Percentiles rank a stretch among this genome's conserved stretches.
Conservation (phyloP, 1,140 invertebrate genomes). For the Manduca sexta region DNA sequence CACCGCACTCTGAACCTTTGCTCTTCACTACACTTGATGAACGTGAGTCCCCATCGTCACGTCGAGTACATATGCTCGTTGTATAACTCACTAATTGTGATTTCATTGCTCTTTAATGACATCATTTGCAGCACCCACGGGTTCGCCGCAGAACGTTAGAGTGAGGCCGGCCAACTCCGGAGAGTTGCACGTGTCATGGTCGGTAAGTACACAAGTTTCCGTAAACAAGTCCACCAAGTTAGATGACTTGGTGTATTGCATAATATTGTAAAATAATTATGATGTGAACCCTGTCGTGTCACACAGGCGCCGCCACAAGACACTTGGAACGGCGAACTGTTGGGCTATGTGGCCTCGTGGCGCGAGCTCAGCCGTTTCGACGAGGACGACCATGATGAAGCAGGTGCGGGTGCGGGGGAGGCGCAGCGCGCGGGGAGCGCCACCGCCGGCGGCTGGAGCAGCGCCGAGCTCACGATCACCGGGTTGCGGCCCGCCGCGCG, state of each 20-base stretch:
- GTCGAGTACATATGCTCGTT: too few species aligned
- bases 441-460: conserved; percentile 78
- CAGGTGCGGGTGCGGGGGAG: conserved; percentile 16
- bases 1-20: conserved; percentile 78
- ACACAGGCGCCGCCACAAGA: conserved; percentile 76
- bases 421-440: conserved; percentile 37
- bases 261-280: neutral
- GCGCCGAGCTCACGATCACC: conserved; percentile 77
- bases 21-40: conserved; percentile 84
- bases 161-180: conserved; percentile 80
- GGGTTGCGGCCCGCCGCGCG: conserved; percentile 85
- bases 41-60: conserved; percentile 53
- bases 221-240: too few species aligned
- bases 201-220: conserved; percentile 60
- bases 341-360: conserved; percentile 81
- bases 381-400: conserved; percentile 15
- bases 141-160: conserved; percentile 80
- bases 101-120: neutral
- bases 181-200: conserved; percentile 82
- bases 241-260: neutral
- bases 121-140: conserved; percentile 74
- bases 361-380: conserved; percentile 57
- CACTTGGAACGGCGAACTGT: conserved; percentile 82
- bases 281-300: neutral
- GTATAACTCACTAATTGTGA: too few species aligned